A percentile compares a stretch with the other conserved stretches of the same genome.
Conservation (phyloP, 2,113 vertebrate species). For the Callionymus lyra region DNA sequence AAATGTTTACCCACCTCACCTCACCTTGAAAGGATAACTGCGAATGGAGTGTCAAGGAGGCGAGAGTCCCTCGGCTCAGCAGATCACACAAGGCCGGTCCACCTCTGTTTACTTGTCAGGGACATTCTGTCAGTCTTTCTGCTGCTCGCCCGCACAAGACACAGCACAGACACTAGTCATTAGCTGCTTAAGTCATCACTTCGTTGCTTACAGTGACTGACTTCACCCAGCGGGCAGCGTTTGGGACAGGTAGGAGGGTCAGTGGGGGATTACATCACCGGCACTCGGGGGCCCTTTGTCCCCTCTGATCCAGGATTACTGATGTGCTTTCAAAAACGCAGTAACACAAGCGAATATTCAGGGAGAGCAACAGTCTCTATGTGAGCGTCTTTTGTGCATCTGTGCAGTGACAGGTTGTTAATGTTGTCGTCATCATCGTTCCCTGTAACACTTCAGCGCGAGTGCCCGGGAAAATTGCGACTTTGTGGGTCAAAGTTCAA, state of each 20-base stretch:
- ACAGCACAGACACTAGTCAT: conserved; percentile 15
- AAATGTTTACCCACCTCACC: conserved; percentile 60
- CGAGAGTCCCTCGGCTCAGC: conserved; percentile 4
- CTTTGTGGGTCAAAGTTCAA: conserved; percentile 6
- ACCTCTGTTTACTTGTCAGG: conserved; percentile 25
- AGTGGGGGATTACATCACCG: conserved; percentile 53
- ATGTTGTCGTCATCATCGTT: too few species aligned
- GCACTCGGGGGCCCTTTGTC: conserved; percentile 51
- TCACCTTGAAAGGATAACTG: conserved; percentile 23
- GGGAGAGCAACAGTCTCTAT: conserved; percentile 25
- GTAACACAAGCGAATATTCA: conserved; percentile 42
- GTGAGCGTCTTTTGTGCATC: not conserved
- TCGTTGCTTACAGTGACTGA: conserved; percentile 4
- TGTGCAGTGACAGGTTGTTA: too few species aligned
- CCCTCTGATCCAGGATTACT: conserved; percentile 65
- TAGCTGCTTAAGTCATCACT: not conserved
- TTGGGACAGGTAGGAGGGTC: conserved; percentile 9
- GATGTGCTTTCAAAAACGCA: conserved; percentile 46
- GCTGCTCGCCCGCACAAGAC: conserved; percentile 17
- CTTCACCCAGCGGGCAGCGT: conserved; percentile 15
- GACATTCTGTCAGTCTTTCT: conserved; percentile 35
- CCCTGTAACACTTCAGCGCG: too few species aligned
- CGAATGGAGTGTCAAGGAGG: conserved; percentile 1
- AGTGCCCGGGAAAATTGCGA: not conserved
- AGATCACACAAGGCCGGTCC: conserved; percentile 25